phyloP scores from a whole-genome alignment of 2,888 invertebrate species.

The Noctua comes region DNA sequence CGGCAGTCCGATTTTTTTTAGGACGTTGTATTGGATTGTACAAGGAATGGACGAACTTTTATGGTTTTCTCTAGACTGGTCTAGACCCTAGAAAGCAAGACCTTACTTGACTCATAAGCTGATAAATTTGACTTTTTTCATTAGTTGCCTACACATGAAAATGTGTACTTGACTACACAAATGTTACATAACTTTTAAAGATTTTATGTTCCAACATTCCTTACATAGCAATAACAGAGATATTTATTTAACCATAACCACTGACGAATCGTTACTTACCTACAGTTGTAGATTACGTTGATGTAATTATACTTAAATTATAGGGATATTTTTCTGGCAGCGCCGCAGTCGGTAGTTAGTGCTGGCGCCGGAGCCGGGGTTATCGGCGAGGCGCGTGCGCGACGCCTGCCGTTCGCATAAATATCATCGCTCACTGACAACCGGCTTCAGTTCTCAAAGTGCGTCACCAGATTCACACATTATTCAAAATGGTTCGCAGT shows the following conservation, averaged over 20 bases:
- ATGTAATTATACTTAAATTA: slow-evolving; percentile 21
- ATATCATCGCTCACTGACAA: slow-evolving; percentile 76
- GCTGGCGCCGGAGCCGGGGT: slow-evolving; percentile 85
- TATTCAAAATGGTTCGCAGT: slow-evolving; percentile 82
- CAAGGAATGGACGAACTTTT: neutral
- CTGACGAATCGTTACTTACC: slow-evolving; percentile 15
- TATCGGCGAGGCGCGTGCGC: slow-evolving; percentile 88
- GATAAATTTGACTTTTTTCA: neutral
- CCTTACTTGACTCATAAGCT: neutral
- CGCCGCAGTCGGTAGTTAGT: slow-evolving; percentile 62
- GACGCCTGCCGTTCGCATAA: slow-evolving; percentile 82
- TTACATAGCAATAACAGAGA: slow-evolving; percentile 29
- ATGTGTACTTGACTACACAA: neutral
- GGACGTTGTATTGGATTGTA: neutral
- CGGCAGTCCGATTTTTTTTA: no score
- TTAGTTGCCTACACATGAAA: neutral
- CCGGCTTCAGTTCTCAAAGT: slow-evolving; percentile 79
- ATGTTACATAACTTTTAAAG: neutral
- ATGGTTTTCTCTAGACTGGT: neutral
- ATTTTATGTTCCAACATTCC: slow-evolving; percentile 2
- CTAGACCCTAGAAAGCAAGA: neutral
- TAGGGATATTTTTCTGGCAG: slow-evolving; percentile 56
- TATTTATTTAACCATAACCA: slow-evolving; percentile 10
- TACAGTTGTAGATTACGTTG: slow-evolving; percentile 42
- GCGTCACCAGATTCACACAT: slow-evolving; percentile 64